A percentile compares a stretch with the other conserved stretches of the same genome.
Evolutionary conservation across 2,888 invertebrate genomes (phyloP).

Genomic region (Andrena minutula): DNA sequence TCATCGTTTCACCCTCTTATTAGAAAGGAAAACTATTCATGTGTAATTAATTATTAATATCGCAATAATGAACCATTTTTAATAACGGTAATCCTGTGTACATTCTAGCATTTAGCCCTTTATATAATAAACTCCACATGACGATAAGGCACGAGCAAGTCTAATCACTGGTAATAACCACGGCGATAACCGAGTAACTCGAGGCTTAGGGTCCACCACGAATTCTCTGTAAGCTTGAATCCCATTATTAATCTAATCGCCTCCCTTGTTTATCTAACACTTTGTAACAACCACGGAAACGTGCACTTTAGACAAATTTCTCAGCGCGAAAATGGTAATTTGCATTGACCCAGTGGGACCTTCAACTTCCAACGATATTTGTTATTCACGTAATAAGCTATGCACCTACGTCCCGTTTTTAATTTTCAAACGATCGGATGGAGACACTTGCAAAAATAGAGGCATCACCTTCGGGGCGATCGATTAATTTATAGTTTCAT

Average conservation of each 20-base stretch:
- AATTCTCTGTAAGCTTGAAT: not conserved
- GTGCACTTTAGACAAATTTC: not conserved
- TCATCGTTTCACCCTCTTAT: constrained; percentile 76
- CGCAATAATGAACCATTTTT: constrained; percentile 83
- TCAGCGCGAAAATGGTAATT: not conserved
- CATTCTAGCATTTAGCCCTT: constrained; percentile 83
- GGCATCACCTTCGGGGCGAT: not conserved
- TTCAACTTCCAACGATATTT: not conserved
- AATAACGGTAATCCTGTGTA: constrained; percentile 83
- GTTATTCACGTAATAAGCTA: not conserved
- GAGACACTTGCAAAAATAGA: not conserved
- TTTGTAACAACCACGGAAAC: not conserved
- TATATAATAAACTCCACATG: constrained; percentile 83
- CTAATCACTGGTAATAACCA: constrained; percentile 44
- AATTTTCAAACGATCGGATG: not conserved
- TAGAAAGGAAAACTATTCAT: constrained; percentile 77
- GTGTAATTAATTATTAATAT: constrained; percentile 81
- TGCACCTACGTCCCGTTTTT: not conserved
- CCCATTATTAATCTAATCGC: not conserved
- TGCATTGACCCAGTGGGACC: too few species aligned
- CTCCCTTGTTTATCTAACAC: not conserved
- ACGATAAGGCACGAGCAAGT: constrained; percentile 70
- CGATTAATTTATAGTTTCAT: constrained; percentile 11
- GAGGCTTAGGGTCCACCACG: constrained; percentile 1
- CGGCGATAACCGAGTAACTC: constrained; percentile 11